Evolutionary conservation across 2,113 vertebrate species (phyloP).

Genomic region (Bungarus multicinctus): DNA sequence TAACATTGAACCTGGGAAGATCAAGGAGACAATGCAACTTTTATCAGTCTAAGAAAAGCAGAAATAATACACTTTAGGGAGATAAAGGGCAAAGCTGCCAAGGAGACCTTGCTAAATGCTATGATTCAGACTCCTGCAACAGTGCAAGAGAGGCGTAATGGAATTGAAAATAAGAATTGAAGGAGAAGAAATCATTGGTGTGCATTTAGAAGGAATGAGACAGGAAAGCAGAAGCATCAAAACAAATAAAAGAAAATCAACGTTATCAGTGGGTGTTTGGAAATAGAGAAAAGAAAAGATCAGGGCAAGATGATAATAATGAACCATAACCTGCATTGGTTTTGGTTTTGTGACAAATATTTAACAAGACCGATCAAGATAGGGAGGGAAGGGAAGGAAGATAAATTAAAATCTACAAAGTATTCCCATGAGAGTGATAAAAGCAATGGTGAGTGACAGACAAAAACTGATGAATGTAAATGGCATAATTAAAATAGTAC

Average conservation of each 20-base stretch:
- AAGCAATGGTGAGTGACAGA: constrained; percentile 37
- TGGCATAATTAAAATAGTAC: constrained; percentile 34
- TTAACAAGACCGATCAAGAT: constrained; percentile 14
- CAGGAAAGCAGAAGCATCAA: not conserved
- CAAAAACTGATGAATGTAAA: constrained; percentile 36
- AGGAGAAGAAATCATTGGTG: not conserved
- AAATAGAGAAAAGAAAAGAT: not conserved
- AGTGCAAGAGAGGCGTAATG: not conserved
- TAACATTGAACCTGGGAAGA: not conserved
- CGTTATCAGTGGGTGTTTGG: constrained; percentile 6
- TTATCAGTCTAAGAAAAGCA: not conserved
- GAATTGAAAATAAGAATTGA: not conserved
- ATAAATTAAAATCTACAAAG: constrained; percentile 44
- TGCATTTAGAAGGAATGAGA: constrained; percentile 16
- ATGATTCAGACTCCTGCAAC: not conserved
- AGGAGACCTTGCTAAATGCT: constrained; percentile 9
- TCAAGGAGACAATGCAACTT: not conserved
- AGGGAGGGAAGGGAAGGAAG: not conserved
- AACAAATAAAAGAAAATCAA: constrained; percentile 3
- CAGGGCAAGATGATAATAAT: not conserved
- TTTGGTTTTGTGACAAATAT: not conserved
- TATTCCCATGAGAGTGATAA: constrained; percentile 35
- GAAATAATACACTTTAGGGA: not conserved
- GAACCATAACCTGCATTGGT: not conserved
- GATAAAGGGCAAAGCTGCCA: not conserved